Base-by-base conservation (phyloP, 2,797 vertebrate species). In the Spatula versicolor region DNA sequence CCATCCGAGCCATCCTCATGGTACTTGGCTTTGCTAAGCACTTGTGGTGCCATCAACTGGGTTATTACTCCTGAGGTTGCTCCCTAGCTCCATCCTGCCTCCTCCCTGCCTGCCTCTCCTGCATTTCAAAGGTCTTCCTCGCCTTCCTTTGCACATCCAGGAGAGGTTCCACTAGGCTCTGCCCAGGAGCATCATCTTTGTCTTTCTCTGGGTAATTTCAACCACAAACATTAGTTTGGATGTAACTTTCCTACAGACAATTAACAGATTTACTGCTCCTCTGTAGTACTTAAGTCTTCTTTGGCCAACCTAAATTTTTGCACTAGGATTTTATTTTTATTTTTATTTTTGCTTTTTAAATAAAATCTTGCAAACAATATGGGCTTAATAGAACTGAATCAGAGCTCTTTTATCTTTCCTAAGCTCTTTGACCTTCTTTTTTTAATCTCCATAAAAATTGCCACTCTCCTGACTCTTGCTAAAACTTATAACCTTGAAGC, bases 1-100 rank as follows among this genome's bases (percentile, higher is more conserved):
- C n/a, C n/a, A n/a, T n/a, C n/a, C n/a, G 23, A 64, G 9, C 13
- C 52, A 55, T 52, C 30, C 39, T 30, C 1, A 0, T 13, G 35
- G 35, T 31, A 14, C 33, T 76, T 85, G 43, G n/a, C 50, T 11
- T 69, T 82, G 68, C 79, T 62, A 76, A 67, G 28, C 41, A 9
- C n/a, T 89, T 39, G 4, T 30, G 39, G 74, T 73, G 58, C 77
- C 0, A 0, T 83, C n/a, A 39, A 10, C 28, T 75, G 45, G 39
- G 21, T 75, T 48, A 23, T 39, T 73, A 4, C 22, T 88, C 35
- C 41, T 56, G 48, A 35, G 66, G 18, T 84, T 76, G 17, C 21
- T 84, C 23, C n/a, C 8, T 11, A 45, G 30, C n/a, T 83, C 58
- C 23, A 11, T 71, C 59, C 39, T 83, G 55, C 14, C 52, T 85